Evolutionary conservation across 2,797 vertebrate species (phyloP).

Genomic region (Protosalanx chinensis): DNA sequence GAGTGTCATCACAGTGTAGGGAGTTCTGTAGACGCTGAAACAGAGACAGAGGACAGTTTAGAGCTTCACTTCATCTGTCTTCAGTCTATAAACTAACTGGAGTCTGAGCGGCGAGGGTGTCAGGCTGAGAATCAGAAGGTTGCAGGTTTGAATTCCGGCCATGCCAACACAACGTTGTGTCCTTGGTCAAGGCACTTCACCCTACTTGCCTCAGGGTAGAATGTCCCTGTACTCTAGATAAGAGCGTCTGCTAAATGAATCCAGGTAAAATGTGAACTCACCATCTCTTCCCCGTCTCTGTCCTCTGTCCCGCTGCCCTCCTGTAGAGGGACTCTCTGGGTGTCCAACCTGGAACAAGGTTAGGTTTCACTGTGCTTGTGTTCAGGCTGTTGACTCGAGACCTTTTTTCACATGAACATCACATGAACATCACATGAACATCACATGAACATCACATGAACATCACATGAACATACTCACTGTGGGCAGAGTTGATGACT

Average conservation of each 20-base stretch:
- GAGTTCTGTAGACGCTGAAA: conserved; percentile 40
- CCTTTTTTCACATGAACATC: too few species aligned
- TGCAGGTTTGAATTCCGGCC: too few species aligned
- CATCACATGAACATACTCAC: conserved; percentile 54
- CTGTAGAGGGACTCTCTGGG: conserved; percentile 48
- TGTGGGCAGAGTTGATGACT: conserved; percentile 60
- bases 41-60: conserved; percentile 6
- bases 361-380: neutral
- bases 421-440: neutral
- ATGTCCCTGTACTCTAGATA: too few species aligned
- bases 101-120: too few species aligned
- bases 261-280: conserved; percentile 30
- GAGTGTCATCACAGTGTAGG: conserved; percentile 34
- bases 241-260: too few species aligned
- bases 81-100: neutral
- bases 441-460: neutral
- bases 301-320: conserved; percentile 40
- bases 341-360: conserved; percentile 46
- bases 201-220: too few species aligned
- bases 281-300: conserved; percentile 39
- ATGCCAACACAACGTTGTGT: too few species aligned
- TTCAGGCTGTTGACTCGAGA: neutral
- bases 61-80: conserved; percentile 43
- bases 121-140: too few species aligned
- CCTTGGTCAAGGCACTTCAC: too few species aligned